These are phyloP conservation scores for Margaritifera margaritifera DNA, from an alignment of 2,888 invertebrate species.

Conservation along the genomic window DNA sequence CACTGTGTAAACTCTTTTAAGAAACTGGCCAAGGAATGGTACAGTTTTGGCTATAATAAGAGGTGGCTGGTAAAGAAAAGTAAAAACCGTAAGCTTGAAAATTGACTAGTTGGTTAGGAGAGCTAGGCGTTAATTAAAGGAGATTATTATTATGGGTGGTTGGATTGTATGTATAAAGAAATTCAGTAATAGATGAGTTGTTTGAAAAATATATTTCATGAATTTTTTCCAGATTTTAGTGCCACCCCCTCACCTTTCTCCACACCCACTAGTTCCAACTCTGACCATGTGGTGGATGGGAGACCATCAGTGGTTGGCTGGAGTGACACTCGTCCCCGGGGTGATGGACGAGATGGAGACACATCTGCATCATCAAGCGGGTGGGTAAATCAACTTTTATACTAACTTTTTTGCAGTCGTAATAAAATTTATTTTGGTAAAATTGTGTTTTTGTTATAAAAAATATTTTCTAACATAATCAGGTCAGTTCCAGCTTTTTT, in stretches of 20 bases:
- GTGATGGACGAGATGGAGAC: conserved; percentile 70
- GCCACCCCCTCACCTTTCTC: conserved; percentile 51
- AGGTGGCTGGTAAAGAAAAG: not conserved
- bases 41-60: not conserved
- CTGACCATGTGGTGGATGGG: conserved; percentile 52
- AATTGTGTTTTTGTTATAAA: too few species aligned
- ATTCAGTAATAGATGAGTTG: not conserved
- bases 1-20: too few species aligned
- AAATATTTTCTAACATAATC: too few species aligned
- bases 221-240: conserved; percentile 44
- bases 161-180: not conserved
- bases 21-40: not conserved
- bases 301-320: conserved; percentile 62
- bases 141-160: not conserved
- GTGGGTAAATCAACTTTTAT: too few species aligned
- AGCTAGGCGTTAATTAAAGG: not conserved
- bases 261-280: conserved; percentile 42
- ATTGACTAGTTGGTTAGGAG: too few species aligned
- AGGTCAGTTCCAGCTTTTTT: too few species aligned
- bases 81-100: too few species aligned
- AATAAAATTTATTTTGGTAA: too few species aligned
- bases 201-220: not conserved
- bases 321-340: conserved; percentile 64
- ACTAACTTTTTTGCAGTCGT: too few species aligned
- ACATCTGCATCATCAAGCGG: conserved; percentile 57